phyloP scores from a whole-genome alignment of 2,888 invertebrate genomes.

The Deilephila elpenor region DNA sequence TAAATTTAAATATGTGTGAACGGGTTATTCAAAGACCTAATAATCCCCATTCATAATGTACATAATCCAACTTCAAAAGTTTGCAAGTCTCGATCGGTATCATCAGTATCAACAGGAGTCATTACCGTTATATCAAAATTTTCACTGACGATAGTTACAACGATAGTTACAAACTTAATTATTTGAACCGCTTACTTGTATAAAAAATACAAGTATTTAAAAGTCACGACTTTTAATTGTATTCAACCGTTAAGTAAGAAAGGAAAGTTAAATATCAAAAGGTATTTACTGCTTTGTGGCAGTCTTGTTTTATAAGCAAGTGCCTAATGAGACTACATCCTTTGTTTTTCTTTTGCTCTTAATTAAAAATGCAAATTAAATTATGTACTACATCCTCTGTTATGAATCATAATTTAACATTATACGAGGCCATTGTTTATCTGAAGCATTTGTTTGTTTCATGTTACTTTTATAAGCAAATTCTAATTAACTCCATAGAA shows the following conservation, averaged over 20 bases:
- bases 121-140: no score
- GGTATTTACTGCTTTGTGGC: background rate
- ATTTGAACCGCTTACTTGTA: no score
- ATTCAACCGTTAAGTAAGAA: background rate
- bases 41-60: no score
- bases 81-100: no score
- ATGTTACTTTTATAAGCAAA: background rate
- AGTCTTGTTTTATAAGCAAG: background rate
- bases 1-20: no score
- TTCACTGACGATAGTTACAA: no score
- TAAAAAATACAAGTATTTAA: background rate
- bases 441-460: background rate
- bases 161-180: no score
- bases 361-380: constrained; percentile 10
- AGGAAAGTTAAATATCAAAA: constrained; percentile 1
- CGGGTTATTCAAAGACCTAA: no score
- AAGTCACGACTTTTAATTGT: background rate
- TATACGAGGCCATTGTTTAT: background rate
- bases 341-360: background rate
- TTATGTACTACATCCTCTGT: background rate
- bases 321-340: constrained; percentile 12
- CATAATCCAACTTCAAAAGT: no score
- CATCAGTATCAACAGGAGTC: no score
- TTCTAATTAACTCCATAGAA: no score
- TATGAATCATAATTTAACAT: constrained; percentile 3